Base-by-base conservation (phyloP, 2,888 invertebrate genomes). In the Rotaria magnacalcarata region DNA sequence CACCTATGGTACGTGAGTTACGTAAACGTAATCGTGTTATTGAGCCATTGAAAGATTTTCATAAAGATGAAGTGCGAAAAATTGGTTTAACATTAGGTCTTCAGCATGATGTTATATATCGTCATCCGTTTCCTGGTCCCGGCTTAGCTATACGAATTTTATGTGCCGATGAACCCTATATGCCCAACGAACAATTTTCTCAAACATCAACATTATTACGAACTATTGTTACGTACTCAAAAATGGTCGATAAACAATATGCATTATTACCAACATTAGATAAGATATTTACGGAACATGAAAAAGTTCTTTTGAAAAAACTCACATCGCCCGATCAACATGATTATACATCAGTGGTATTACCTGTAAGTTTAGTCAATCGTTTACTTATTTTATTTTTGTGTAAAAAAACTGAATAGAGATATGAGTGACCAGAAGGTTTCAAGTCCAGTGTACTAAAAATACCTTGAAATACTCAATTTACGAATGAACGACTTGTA, bases 21-120 rank as follows among this genome's bases (percentile, higher is more conserved):
- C 92, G 94, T 89, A 91, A 92, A 85, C 89, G 92, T 90, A 96
- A 97, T 21, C 93, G 96, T 86, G 97, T 99, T 41, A 95, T 99
- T 21, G 99, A 99, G 91, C 99, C 99, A n/a, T 93, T 99, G 87
- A 95, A 94, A 92, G 98, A 99, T 92, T 99, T 99, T 91, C 99
- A 99, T 92, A 99, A 99, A 92, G 98, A 98, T 90, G 98, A 98
- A 93, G 96, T 96, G 43, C 93, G 98, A 87, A 93, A 93, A 87
- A 92, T 99, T 88, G 99, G 99, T 85, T 92, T 94, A 89, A 96
- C 96, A 92, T 93, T 99, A 87, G 96, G 96, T 0, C 93, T 99
- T 88, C 95, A 97, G 19, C 91, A 93, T 74, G 94, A 94, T 88
- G 92, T 99, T 88, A 95, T 99, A 87, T 94, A 95, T 92, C 93